Evolutionary conservation across 2,888 invertebrate genomes (phyloP).

Genomic region (Aporophyla nigra): DNA sequence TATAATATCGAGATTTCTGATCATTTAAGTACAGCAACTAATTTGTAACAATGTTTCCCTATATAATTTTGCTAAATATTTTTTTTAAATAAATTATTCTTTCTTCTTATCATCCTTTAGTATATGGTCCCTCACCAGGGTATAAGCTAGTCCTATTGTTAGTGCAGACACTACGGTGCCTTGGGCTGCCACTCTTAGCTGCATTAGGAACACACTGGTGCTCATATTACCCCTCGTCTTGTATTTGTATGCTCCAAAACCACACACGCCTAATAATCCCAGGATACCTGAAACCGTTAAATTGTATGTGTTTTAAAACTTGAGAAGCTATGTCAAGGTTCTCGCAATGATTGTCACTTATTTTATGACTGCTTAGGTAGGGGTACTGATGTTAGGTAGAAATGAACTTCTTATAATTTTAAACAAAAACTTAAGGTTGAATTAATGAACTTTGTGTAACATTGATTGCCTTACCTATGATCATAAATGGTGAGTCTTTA

Average conservation of each 20-base stretch:
- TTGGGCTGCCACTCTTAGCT: constrained; percentile 96
- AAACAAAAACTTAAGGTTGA: background rate
- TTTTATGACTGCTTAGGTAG: background rate
- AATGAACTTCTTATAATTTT: background rate
- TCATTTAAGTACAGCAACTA: constrained; percentile 32
- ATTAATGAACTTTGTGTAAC: background rate
- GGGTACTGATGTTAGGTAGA: background rate
- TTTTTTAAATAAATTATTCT: constrained; percentile 52
- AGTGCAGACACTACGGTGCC: constrained; percentile 95
- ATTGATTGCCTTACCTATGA: constrained; percentile 91
- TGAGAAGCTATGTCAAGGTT: background rate
- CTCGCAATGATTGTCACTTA: background rate
- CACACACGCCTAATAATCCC: constrained; percentile 92
- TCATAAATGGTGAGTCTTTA: constrained; percentile 94
- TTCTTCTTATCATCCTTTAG: constrained; percentile 82
- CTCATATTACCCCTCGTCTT: constrained; percentile 94
- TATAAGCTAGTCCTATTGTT: constrained; percentile 93
- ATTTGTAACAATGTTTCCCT: constrained; percentile 47
- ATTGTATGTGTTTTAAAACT: background rate
- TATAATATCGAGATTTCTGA: constrained; percentile 62
- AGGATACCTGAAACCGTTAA: constrained; percentile 91
- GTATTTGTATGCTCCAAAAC: constrained; percentile 94
- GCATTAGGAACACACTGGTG: constrained; percentile 96
- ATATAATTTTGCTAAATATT: constrained; percentile 34
- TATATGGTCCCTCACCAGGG: constrained; percentile 91